A percentile compares a stretch with the other conserved stretches of the same genome.
Conservation (phyloP, 2,113 vertebrate species). For the Mustela nigripes region DNA sequence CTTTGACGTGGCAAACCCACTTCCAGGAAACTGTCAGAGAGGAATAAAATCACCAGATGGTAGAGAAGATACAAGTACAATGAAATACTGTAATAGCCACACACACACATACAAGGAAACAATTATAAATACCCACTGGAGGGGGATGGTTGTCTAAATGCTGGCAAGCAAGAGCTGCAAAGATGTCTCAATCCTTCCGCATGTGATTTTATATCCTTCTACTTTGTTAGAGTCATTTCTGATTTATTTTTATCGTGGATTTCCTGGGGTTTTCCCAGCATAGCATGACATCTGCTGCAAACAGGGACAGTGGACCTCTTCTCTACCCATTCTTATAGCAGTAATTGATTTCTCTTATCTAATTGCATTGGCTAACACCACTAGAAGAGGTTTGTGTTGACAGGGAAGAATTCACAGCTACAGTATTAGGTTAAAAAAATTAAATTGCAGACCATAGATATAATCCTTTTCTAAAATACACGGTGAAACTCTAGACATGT, state of each 20-base stretch:
- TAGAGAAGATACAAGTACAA: not conserved
- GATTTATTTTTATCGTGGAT: not conserved
- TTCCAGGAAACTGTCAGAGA: conserved; percentile 21
- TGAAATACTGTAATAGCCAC: not conserved
- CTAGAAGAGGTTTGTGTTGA: not conserved
- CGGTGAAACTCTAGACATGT: not conserved
- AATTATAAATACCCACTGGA: not conserved
- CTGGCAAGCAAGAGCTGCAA: not conserved
- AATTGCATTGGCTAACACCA: conserved; percentile 13
- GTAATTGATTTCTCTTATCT: conserved; percentile 13
- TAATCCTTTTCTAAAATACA: not conserved
- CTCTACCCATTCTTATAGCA: not conserved
- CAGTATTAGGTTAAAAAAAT: not conserved
- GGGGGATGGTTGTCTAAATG: not conserved
- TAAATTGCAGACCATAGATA: not conserved
- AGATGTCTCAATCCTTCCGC: not conserved
- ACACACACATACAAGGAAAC: not conserved
- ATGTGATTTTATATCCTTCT: not conserved
- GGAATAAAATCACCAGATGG: conserved; percentile 32
- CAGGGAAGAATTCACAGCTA: not conserved
- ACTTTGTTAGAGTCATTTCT: not conserved
- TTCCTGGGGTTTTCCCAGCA: conserved; percentile 37
- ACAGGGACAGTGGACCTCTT: not conserved
- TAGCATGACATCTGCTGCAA: not conserved
- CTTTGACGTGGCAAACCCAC: conserved; percentile 38